Percentiles rank a stretch among this genome's conserved stretches.
Evolutionary conservation across 2,888 invertebrate genomes (phyloP).

Genomic region (Xestia xanthographa): DNA sequence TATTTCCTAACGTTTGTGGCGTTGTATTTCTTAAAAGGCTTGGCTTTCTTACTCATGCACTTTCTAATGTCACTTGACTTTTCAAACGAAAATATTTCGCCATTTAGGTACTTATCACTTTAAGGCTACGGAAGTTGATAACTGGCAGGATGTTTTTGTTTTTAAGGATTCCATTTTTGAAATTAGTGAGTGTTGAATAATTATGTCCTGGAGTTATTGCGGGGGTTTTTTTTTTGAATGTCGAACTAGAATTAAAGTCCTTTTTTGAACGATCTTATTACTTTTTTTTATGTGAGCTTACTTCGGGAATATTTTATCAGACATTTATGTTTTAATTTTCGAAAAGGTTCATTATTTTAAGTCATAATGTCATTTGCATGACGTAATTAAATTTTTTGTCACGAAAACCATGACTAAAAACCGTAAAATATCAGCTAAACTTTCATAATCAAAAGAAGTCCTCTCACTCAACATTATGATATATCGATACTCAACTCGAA

Average conservation of each 20-base stretch:
- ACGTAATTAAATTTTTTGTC: background rate
- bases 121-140: constrained; percentile 34
- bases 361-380: no score
- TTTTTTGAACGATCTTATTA: background rate
- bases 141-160: constrained; percentile 28
- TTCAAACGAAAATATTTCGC: constrained; percentile 43
- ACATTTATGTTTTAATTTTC: background rate
- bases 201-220: background rate
- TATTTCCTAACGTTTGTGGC: constrained; percentile 42
- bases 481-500: constrained; percentile 33
- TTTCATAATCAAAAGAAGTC: constrained; percentile 32
- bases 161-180: constrained; percentile 18
- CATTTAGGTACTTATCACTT: constrained; percentile 31
- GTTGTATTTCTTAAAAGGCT: constrained; percentile 50
- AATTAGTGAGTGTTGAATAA: background rate
- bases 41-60: constrained; percentile 51
- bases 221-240: background rate
- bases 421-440: constrained; percentile 23
- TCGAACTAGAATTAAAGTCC: background rate
- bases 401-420: background rate
- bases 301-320: background rate
- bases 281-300: background rate
- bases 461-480: constrained; percentile 48
- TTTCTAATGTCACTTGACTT: constrained; percentile 57
- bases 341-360: no score